These are phyloP conservation scores for Malacoctenus gilli DNA, from an alignment of 2,797 vertebrate species.

Conservation along the genomic window DNA sequence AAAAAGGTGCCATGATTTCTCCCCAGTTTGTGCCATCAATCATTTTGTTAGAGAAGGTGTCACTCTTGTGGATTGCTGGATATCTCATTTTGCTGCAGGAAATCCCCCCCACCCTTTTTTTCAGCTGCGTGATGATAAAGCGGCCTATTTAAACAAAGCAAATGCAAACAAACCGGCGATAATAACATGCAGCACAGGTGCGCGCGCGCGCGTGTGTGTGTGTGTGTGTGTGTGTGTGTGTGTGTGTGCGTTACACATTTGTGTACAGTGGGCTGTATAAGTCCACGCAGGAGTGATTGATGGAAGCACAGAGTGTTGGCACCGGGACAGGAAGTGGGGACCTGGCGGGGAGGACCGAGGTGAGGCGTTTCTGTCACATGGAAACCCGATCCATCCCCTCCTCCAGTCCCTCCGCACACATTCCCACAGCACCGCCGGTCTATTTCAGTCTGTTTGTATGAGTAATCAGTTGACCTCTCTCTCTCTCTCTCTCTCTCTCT, in stretches of 20 bases:
- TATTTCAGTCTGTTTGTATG: conserved; percentile 96
- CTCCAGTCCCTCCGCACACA: conserved; percentile 63
- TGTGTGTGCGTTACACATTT: conserved; percentile 7
- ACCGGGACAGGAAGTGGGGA: conserved; percentile 78
- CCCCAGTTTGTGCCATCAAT: conserved; percentile 51
- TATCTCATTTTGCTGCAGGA: conserved; percentile 51
- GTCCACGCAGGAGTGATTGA: conserved; percentile 84
- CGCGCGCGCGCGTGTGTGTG: too few species aligned
- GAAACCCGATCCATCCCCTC: conserved; percentile 73
- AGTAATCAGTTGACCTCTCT: conserved; percentile 91
- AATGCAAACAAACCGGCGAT: not conserved
- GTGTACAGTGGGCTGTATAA: conserved; percentile 3
- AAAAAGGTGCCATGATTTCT: conserved; percentile 47
- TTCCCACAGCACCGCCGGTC: conserved; percentile 80
- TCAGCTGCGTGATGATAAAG: conserved; percentile 26
- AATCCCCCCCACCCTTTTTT: conserved; percentile 12
- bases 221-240: conserved; percentile 4
- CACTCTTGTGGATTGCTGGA: conserved; percentile 37
- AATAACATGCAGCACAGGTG: not conserved
- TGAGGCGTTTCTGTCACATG: conserved; percentile 63
- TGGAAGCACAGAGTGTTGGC: conserved; percentile 93
- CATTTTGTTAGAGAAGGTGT: conserved; percentile 54
- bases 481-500: conserved; percentile 45
- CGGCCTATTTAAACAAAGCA: conserved; percentile 3
- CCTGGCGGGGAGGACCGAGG: conserved; percentile 43